Evolutionary conservation across 2,888 invertebrate genomes (phyloP).

Genomic region (Drosophila ochracea): DNA sequence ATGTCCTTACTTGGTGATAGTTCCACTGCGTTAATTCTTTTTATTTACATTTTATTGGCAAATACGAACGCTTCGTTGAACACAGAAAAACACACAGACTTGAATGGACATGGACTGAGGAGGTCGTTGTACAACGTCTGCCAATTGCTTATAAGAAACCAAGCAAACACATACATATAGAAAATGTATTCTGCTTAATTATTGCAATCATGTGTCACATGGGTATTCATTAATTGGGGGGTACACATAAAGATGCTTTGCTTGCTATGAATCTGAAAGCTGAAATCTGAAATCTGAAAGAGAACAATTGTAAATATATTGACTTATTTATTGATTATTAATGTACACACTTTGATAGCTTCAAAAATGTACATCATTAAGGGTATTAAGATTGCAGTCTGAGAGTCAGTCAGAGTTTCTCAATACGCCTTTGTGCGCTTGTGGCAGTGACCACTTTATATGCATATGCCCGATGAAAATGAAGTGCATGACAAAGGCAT

Average conservation of each 20-base stretch:
- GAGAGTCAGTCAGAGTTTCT: background rate
- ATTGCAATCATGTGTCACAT: conserved; percentile 11
- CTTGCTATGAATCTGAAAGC: background rate
- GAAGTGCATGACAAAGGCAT: conserved; percentile 35
- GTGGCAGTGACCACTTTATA: conserved; percentile 27
- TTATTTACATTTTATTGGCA: conserved; percentile 32
- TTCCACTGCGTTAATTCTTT: conserved; percentile 62
- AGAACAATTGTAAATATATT: conserved; percentile 4
- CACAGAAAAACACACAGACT: conserved; percentile 15
- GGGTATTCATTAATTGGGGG: conserved; percentile 1
- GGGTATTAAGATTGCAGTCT: conserved; percentile 11
- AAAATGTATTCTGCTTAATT: conserved; percentile 15
- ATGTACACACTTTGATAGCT: conserved; percentile 1
- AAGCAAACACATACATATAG: background rate
- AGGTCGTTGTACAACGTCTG: conserved; percentile 19
- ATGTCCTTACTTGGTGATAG: conserved; percentile 60
- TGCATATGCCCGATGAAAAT: conserved; percentile 27
- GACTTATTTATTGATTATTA: background rate
- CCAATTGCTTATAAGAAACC: conserved; percentile 16
- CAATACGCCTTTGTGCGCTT: conserved; percentile 26
- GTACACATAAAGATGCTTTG: background rate
- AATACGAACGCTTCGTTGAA: conserved; percentile 37
- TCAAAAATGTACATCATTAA: background rate
- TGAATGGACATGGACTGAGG: background rate
- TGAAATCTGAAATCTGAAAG: conserved; percentile 1